Base-by-base conservation (phyloP, 2,888 invertebrate genomes). In the Trichopoda pennipes region DNA sequence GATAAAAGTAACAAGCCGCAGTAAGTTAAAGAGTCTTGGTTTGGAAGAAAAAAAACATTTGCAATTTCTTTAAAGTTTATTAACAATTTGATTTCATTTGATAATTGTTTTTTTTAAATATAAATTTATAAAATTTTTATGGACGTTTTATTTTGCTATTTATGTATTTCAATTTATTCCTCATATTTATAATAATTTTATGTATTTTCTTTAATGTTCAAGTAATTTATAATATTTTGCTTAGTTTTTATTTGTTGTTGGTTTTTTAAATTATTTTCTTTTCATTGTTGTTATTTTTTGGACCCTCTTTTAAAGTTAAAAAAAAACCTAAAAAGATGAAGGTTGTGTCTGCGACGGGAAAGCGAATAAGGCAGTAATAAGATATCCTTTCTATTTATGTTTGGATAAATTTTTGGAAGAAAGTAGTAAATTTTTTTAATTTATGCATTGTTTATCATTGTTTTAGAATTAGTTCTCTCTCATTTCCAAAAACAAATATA, bases 61-160 rank as follows among this genome's bases (percentile, higher is more conserved):
- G 51, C 63, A 56, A 35, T 47, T 53, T 47, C n/a, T 60, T 72
- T 17, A 28, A 28, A 19, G 28, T 61, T 76, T 38, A 58, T 58
- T 77, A 42, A 58, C 44, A 23, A 44, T 68, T 79, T 68, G n/a
- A 32, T 78, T 60, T 42, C n/a, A 53, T 61, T 60, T 64, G 35
- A 4, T 69, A 63, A 58, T 56, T 64, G n/a, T 53, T 53, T 2
- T 19, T 44, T 49, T 73, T 64, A n/a, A 60, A 38, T 73, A 68
- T 64, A 72, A 78, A 78, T 79, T 60, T 78, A 74, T 82, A 75
- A 56, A 58, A 63, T 79, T 68, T 69, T 75, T 69, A 76, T 82
- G 82, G 82, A 82, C 82, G 82, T 79, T 82, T 76, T 82, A 68
- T 79, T 79, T 82, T 68, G 47, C 79, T 79, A 79, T 75, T 68